Evolutionary conservation across 2,888 invertebrate genomes (phyloP).

Genomic region (Drosophila rellima): DNA sequence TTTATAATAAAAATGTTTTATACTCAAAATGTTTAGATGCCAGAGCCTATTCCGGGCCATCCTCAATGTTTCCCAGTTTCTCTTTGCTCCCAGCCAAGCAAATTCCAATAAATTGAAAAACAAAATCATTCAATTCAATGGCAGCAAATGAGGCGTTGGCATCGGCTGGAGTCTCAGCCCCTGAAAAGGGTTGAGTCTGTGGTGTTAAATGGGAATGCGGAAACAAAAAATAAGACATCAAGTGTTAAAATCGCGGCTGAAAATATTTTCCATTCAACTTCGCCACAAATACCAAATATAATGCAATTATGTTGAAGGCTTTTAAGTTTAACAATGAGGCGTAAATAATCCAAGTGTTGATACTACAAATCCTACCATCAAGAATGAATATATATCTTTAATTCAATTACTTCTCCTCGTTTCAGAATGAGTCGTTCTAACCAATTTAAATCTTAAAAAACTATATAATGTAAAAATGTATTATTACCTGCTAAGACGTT

Average conservation of each 20-base stretch:
- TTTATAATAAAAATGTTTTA: slow-evolving; percentile 62
- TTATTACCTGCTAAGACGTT: neutral
- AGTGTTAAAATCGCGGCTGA: slow-evolving; percentile 31
- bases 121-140: slow-evolving; percentile 82
- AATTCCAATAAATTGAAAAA: slow-evolving; percentile 83
- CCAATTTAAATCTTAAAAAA: neutral
- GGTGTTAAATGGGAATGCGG: slow-evolving; percentile 19
- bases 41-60: slow-evolving; percentile 16
- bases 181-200: slow-evolving; percentile 47
- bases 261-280: neutral
- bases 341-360: neutral
- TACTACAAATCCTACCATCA: neutral
- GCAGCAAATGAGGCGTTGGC: slow-evolving; percentile 77
- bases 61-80: slow-evolving; percentile 11
- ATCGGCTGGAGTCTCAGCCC: slow-evolving; percentile 33
- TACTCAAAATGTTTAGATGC: slow-evolving; percentile 39
- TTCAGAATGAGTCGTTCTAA: neutral
- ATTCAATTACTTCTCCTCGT: neutral
- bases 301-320: slow-evolving; percentile 15
- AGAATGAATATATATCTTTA: no score
- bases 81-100: slow-evolving; percentile 37
- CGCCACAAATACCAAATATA: slow-evolving; percentile 19
- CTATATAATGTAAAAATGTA: neutral
- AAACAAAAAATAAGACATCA: slow-evolving; percentile 69
- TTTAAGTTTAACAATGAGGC: neutral